phyloP scores from a whole-genome alignment of 1,140 invertebrate genomes.

The Aphidius ervi region DNA sequence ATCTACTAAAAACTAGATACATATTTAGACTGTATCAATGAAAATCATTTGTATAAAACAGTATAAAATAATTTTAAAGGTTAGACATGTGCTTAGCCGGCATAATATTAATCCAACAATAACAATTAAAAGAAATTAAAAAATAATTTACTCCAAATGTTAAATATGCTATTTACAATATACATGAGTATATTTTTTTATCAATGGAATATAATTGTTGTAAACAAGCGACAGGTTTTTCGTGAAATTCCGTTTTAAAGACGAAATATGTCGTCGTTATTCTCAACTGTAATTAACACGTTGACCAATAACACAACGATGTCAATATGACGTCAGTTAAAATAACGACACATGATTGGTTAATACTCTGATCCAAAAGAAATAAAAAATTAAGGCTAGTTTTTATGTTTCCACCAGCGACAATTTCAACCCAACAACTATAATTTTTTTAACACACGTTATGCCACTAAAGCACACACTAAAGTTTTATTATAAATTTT shows the following conservation, averaged over 20 bases:
- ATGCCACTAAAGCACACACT: too few relatives aligned
- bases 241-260: slow-evolving; percentile 9
- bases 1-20: too few relatives aligned
- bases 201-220: not conserved
- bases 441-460: too few relatives aligned
- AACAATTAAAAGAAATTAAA: not conserved
- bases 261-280: not conserved
- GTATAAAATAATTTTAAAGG: too few relatives aligned
- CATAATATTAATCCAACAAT: not conserved
- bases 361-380: too few relatives aligned
- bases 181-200: not conserved
- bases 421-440: too few relatives aligned
- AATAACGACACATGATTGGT: not conserved
- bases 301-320: not conserved
- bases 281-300: not conserved
- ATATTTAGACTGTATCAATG: too few relatives aligned
- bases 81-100: too few relatives aligned
- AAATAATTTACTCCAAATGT: not conserved
- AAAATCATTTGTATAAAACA: too few relatives aligned
- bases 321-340: slow-evolving; percentile 5
- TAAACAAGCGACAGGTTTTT: not conserved
- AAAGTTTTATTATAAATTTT: too few relatives aligned
- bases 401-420: not conserved
- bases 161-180: too few relatives aligned
- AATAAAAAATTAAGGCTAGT: slow-evolving; percentile 3